phyloP scores from a whole-genome alignment of 2,113 vertebrate genomes.

The Pelvicachromis taeniatus region DNA sequence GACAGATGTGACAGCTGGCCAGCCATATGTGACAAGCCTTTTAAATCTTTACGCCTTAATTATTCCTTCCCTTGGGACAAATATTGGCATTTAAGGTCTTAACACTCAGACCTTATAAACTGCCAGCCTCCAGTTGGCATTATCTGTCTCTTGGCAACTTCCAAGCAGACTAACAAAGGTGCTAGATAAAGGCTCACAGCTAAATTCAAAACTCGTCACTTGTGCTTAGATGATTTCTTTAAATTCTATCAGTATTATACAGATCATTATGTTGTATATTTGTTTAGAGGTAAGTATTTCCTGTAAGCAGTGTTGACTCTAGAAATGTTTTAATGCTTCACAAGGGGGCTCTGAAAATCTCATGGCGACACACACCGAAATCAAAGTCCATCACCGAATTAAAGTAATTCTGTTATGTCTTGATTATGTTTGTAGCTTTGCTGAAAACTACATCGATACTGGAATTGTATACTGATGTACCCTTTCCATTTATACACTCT shows the following conservation, averaged over 20 bases:
- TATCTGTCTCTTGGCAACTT: conserved; percentile 51
- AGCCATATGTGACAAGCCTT: conserved; percentile 55
- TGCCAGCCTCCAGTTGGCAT: conserved; percentile 45
- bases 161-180: background rate
- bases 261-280: background rate
- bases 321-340: background rate
- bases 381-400: background rate
- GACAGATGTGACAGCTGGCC: conserved; percentile 65
- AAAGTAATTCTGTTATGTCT: background rate
- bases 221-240: background rate
- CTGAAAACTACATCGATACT: background rate
- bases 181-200: background rate
- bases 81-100: conserved; percentile 61
- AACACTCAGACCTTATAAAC: conserved; percentile 50
- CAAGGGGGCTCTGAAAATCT: background rate
- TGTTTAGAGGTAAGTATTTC: background rate
- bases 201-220: conserved; percentile 5
- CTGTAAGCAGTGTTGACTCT: background rate
- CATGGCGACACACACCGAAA: background rate
- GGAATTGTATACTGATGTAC: background rate
- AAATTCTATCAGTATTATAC: background rate
- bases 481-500: background rate
- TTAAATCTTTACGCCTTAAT: conserved; percentile 58
- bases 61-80: conserved; percentile 41
- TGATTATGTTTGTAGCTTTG: background rate